Conservation (phyloP, 2,113 vertebrate genomes). For the Paramormyrops kingsleyae region DNA sequence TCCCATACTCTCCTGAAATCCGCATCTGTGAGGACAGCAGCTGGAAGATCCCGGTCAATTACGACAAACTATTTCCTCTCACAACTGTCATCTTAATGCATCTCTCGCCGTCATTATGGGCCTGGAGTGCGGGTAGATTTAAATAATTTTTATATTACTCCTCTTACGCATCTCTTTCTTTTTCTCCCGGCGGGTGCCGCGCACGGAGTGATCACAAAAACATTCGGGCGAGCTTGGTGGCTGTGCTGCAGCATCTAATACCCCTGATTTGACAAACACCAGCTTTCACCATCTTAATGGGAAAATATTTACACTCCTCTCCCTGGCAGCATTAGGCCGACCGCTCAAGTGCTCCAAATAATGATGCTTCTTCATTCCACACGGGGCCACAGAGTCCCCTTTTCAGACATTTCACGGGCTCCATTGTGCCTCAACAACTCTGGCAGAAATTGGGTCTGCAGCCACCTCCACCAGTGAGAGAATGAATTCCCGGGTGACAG, state of each 20-base stretch:
- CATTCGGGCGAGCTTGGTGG: conserved; percentile 43
- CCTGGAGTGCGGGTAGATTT: conserved; percentile 19
- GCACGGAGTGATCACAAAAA: conserved; percentile 32
- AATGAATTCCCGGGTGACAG: conserved; percentile 38
- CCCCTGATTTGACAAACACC: conserved; percentile 54
- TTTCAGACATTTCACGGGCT: conserved; percentile 38
- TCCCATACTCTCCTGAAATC: conserved; percentile 29
- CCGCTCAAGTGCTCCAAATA: conserved; percentile 61
- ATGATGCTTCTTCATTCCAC: conserved; percentile 50
- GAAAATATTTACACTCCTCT: conserved; percentile 53
- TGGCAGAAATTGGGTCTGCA: conserved; percentile 40
- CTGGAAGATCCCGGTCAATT: conserved; percentile 34
- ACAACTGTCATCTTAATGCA: conserved; percentile 24
- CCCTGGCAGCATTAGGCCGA: conserved; percentile 49
- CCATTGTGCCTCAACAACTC: conserved; percentile 39
- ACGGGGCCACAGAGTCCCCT: conserved; percentile 28
- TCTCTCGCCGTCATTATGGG: conserved; percentile 17
- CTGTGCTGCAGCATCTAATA: conserved; percentile 55
- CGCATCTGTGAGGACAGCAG: conserved; percentile 27
- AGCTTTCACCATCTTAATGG: conserved; percentile 53
- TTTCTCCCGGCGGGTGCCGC: conserved; percentile 18
- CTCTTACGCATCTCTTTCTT: neutral
- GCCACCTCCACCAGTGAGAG: conserved; percentile 20
- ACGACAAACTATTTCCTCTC: conserved; percentile 37
- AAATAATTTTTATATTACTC: conserved; percentile 21